Evolutionary conservation across 1,140 invertebrate genomes (phyloP).

Genomic region (Tetragnatha versicolor): DNA sequence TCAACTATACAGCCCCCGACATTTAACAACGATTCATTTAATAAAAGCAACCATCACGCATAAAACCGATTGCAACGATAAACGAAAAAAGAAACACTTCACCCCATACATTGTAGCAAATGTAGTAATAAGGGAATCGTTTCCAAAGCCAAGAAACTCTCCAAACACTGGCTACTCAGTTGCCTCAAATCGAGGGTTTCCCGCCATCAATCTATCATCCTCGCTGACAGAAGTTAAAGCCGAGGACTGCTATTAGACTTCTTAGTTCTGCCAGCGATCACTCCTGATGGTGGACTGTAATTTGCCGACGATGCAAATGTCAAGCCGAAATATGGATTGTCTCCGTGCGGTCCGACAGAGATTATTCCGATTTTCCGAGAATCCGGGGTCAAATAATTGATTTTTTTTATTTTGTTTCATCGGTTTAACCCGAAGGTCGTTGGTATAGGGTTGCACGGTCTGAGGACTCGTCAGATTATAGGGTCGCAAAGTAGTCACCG

Average conservation of each 20-base stretch:
- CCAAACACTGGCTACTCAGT: slow-evolving; percentile 46
- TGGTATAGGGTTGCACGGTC: no score
- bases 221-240: slow-evolving; percentile 53
- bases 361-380: no score
- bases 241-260: slow-evolving; percentile 48
- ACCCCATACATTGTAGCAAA: slow-evolving; percentile 52
- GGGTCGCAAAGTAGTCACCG: no score
- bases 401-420: no score
- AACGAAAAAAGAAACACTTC: slow-evolving; percentile 43
- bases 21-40: slow-evolving; percentile 44
- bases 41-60: slow-evolving; percentile 55
- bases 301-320: slow-evolving; percentile 48
- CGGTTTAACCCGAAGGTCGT: no score
- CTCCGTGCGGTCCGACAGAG: no score
- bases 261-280: slow-evolving; percentile 48
- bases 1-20: no score
- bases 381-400: no score
- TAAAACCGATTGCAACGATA: slow-evolving; percentile 46
- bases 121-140: slow-evolving; percentile 38
- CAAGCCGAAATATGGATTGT: slow-evolving; percentile 44
- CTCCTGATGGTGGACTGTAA: slow-evolving; percentile 44
- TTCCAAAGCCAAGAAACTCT: background rate
- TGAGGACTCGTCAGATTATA: no score
- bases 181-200: slow-evolving; percentile 35
- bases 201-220: slow-evolving; percentile 43